Base-by-base conservation (phyloP, 2,888 invertebrate species). In the Alsophila aescularia region DNA sequence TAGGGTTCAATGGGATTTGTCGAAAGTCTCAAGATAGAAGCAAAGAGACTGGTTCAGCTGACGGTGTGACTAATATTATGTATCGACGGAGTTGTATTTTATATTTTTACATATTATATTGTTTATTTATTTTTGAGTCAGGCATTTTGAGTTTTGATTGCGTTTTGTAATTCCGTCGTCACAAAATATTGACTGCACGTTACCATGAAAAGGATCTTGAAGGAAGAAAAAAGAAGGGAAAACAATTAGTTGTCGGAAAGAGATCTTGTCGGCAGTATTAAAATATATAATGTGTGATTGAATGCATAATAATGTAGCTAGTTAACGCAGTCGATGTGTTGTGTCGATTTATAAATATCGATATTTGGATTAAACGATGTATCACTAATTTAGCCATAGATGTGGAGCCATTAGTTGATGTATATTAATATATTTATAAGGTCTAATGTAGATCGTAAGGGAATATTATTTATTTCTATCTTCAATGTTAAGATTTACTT, bases 201-300 rank as follows among this genome's bases (percentile, higher is more conserved):
- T 69, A 61, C 65, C 73, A 71, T 67, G 65, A 66, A 70, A n/a
- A n/a, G n/a, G n/a, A n/a, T n/a, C n/a, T n/a, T n/a, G n/a, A n/a
- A n/a, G n/a, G n/a, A n/a, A n/a, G n/a, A n/a, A n/a, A n/a, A n/a
- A n/a, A n/a, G n/a, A n/a, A n/a, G n/a, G n/a, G n/a, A n/a, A n/a
- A n/a, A n/a, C n/a, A n/a, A n/a, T n/a, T n/a, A n/a, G n/a, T n/a
- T n/a, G 66, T 74, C 69, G 71, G 67, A 63, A 36, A 36, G 62
- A 52, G 81, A 76, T 75, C 73, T 76, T 73, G 78, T 76, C 76
- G 87, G 83, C 88, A 90, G 90, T 90, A 90, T 90, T 90, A 90
- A 76, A 69, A 70, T 70, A 52, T 55, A 58, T 67, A 67, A 70
- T 74, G 79, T 84, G 81, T 79, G 79, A 73, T 80, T 82, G 81